A percentile compares a stretch with the other conserved stretches of the same genome.
Evolutionary conservation across 2,888 invertebrate species (phyloP).

Genomic region (Tridacna gigas): DNA sequence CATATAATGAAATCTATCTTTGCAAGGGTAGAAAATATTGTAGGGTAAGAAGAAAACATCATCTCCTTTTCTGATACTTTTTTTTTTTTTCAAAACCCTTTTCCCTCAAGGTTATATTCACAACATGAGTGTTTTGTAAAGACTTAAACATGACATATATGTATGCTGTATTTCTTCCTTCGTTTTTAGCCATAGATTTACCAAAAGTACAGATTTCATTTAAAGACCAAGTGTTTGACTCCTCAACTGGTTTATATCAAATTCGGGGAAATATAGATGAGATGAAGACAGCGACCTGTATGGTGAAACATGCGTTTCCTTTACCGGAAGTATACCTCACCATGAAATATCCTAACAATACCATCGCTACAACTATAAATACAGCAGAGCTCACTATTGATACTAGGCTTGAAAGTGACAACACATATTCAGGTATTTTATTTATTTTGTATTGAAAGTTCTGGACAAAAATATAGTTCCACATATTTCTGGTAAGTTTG

Average conservation of each 20-base stretch:
- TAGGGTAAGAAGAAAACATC: too few relatives aligned
- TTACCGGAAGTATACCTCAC: background rate
- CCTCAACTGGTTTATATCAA: background rate
- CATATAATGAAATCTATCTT: too few relatives aligned
- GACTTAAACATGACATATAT: too few relatives aligned
- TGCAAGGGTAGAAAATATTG: too few relatives aligned
- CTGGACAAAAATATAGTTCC: background rate
- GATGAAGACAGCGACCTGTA: conserved; percentile 1
- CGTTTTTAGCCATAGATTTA: background rate
- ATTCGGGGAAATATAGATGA: background rate
- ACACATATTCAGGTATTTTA: conserved; percentile 14
- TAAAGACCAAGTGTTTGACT: background rate
- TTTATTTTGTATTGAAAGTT: background rate
- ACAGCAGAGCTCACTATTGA: background rate
- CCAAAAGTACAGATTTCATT: conserved; percentile 19
- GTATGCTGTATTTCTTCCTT: background rate
- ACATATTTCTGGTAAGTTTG: background rate
- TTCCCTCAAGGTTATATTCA: too few relatives aligned
- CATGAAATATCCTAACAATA: background rate
- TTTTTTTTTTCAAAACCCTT: too few relatives aligned
- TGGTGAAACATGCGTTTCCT: conserved; percentile 6
- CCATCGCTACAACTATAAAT: background rate
- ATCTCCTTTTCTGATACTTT: too few relatives aligned
- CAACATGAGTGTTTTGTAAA: too few relatives aligned
- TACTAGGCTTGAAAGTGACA: background rate